Conservation (phyloP, 2,113 vertebrate genomes). For the Psettodes erumei region DNA sequence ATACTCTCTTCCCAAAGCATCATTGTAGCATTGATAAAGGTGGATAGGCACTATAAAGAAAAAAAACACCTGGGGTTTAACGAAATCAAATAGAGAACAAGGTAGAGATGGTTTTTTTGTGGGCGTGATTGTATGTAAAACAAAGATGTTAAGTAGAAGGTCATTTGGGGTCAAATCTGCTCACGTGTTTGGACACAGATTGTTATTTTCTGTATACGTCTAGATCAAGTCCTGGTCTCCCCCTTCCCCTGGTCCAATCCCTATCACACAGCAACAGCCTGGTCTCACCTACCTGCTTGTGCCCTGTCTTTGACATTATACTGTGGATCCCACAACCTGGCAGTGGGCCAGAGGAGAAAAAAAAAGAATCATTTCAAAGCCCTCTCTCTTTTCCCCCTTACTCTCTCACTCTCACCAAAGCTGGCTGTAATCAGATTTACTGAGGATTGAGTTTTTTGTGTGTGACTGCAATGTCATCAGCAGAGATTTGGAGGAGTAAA, state of each 20-base stretch:
- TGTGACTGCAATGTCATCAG: constrained; percentile 60
- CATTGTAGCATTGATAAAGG: constrained; percentile 2
- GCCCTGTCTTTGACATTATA: constrained; percentile 44
- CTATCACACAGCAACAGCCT: constrained; percentile 31
- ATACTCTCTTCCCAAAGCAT: constrained; percentile 27
- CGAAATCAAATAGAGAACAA: not conserved
- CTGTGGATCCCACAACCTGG: constrained; percentile 46
- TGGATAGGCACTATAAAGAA: not conserved
- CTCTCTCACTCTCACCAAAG: constrained; percentile 34
- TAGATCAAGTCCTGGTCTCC: constrained; percentile 31
- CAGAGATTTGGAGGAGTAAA: constrained; percentile 58
- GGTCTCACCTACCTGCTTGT: constrained; percentile 26
- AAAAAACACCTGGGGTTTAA: not conserved
- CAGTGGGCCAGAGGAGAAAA: constrained; percentile 26
- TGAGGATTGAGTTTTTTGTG: constrained; percentile 44
- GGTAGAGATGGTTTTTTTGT: not conserved
- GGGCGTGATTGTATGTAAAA: not conserved
- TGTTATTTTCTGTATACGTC: constrained; percentile 18
- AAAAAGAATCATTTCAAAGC: constrained; percentile 38
- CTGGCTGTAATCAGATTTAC: constrained; percentile 66
- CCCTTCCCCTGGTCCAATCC: not conserved
- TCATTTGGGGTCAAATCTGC: not conserved
- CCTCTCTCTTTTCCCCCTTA: not conserved
- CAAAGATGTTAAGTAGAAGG: not conserved
- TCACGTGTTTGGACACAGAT: constrained; percentile 2